A percentile compares a stretch with the other conserved stretches of the same genome.
phyloP scores from a whole-genome alignment of 1,140 invertebrate genomes.

The Myzus persicae region DNA sequence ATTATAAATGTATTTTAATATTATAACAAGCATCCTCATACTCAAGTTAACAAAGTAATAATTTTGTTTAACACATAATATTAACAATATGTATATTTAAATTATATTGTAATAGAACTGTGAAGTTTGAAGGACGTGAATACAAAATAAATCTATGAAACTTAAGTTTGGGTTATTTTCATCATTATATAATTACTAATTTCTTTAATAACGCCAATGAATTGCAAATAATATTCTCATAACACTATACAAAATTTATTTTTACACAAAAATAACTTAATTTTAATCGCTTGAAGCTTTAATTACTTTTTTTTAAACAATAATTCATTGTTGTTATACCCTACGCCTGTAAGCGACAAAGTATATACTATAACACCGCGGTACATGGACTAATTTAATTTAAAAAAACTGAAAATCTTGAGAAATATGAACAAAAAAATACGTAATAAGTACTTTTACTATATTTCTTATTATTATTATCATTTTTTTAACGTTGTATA shows the following conservation, averaged over 20 bases:
- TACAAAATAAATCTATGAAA: conserved; percentile 3
- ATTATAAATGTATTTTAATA: not conserved
- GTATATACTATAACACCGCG: not conserved
- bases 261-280: conserved; percentile 26
- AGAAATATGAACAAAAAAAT: not conserved
- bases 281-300: conserved; percentile 24
- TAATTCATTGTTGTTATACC: conserved; percentile 17
- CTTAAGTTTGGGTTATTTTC: not conserved
- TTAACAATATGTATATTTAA: not conserved
- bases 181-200: conserved; percentile 8
- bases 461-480: not conserved
- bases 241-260: not conserved
- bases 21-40: not conserved
- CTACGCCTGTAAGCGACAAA: not conserved
- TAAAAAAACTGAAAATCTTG: not conserved
- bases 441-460: not conserved
- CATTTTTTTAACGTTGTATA: not conserved
- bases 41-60: not conserved
- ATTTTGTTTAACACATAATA: not conserved
- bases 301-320: conserved; percentile 44
- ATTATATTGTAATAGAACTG: not conserved
- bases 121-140: not conserved
- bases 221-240: conserved; percentile 21
- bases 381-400: conserved; percentile 8
- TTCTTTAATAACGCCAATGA: not conserved